phyloP scores from a whole-genome alignment of 2,113 vertebrate genomes.

The Butorides virescens region DNA sequence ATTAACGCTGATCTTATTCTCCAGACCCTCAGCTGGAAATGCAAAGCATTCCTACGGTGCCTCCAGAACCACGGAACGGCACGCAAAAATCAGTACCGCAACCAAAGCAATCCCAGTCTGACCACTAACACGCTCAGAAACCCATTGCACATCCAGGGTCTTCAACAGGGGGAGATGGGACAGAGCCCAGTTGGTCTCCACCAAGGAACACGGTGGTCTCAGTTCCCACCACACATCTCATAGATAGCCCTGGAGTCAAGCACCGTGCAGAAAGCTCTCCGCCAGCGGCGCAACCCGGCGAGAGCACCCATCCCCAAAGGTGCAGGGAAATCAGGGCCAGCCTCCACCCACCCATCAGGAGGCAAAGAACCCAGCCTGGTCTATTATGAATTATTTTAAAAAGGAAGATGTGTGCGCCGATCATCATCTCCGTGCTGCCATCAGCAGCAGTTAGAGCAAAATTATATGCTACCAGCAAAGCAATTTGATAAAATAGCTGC shows the following conservation, averaged over 20 bases:
- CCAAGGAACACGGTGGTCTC: not conserved
- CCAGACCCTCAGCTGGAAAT: not conserved
- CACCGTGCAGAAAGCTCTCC: not conserved
- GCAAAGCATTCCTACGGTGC: too few species aligned
- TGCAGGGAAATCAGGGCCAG: not conserved
- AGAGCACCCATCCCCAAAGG: not conserved
- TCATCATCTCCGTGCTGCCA: not conserved
- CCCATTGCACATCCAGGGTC: not conserved
- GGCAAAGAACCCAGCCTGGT: not conserved
- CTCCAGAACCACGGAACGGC: not conserved
- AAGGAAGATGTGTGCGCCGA: not conserved
- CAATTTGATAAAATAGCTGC: not conserved
- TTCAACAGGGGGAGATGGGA: too few species aligned
- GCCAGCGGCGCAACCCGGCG: not conserved
- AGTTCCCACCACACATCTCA: not conserved
- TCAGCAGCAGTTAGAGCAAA: not conserved
- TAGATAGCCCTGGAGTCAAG: not conserved
- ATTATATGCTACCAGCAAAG: not conserved
- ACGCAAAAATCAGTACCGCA: not conserved
- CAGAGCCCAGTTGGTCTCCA: not conserved
- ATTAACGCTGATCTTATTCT: not conserved
- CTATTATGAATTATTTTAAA: not conserved
- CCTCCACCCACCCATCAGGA: not conserved
- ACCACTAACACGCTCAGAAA: not conserved
- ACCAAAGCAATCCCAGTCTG: not conserved